Evolutionary conservation across 1,140 invertebrate species (phyloP), one percentile per base, ranked within the genome.

Genomic region (Polyergus mexicanus): DNA sequence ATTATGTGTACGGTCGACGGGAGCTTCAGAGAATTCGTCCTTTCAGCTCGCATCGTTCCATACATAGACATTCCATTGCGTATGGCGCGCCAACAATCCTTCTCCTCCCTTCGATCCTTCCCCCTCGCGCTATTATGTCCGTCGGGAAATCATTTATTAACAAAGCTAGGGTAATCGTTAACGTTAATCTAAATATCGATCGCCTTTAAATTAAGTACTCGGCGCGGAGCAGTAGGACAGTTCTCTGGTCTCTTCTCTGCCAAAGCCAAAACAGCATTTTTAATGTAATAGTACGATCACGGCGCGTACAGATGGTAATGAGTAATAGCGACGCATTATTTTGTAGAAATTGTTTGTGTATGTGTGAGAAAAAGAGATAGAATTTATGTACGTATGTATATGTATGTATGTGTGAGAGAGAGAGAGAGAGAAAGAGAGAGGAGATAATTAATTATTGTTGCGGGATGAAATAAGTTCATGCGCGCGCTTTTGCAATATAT

Each of bases 31-130:
- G 91, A 92, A 92, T 78, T 91, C 77, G 69, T 88, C 71, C 81
- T 85, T 78, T 71, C 81, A 71, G 81, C 63, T 56, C 63, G 85
- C 71, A 86, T 90, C 89, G 81, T 92, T 94, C 93, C 93, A 94
- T 94, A 94, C 93, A 86, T 86, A 93, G 69, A 94, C 93, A 94
- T 94, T 94, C 93, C 93, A 94, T 93, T 90, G 51, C 86, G 91
- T 88, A 71, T 86, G 84, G 87, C 62, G 66, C 76, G 66, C 76
- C 74, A 87, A 83, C n/a, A 38, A 38, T 87, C 68, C 38, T 84
- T 54, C 63, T 68, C 7, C 68, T 75, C 28, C 60, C 76, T 47
- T 75, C 32, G 35, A 25, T 5, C 54, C 51, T 54, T 13, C 5
- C 3, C 19, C 8, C 28, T 74, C 19, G 47, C 38, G 38, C 51